A percentile compares a stretch with the other conserved stretches of the same genome.
phyloP scores from a whole-genome alignment of 1,140 invertebrate species.

The Nautilus pompilius region DNA sequence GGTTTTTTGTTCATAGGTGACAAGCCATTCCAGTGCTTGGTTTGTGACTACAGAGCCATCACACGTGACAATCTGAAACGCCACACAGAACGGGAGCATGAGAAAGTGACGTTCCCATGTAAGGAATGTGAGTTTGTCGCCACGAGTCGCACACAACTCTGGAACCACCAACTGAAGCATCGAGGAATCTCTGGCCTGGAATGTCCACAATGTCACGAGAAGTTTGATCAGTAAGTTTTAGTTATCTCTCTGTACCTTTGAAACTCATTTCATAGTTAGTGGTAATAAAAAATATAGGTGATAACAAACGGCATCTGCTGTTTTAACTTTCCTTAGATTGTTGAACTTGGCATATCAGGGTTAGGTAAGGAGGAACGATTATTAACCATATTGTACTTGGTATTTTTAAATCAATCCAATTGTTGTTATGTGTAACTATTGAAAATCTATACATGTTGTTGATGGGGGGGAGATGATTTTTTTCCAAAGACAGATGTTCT shows the following conservation, averaged over 20 bases:
- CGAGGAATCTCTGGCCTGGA: slow-evolving; percentile 36
- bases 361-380: too few relatives aligned
- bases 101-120: slow-evolving; percentile 42
- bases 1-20: slow-evolving; percentile 30
- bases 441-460: too few relatives aligned
- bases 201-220: slow-evolving; percentile 44
- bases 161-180: slow-evolving; percentile 51
- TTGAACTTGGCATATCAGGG: too few relatives aligned
- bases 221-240: slow-evolving; percentile 41
- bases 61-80: slow-evolving; percentile 42
- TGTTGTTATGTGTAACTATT: too few relatives aligned
- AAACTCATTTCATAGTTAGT: too few relatives aligned
- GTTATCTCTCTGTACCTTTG: background rate
- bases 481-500: too few relatives aligned
- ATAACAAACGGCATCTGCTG: background rate
- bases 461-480: too few relatives aligned
- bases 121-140: slow-evolving; percentile 46
- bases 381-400: too few relatives aligned
- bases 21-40: slow-evolving; percentile 41
- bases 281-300: background rate
- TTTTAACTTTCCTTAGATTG: background rate
- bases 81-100: slow-evolving; percentile 48
- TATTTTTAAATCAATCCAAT: too few relatives aligned
- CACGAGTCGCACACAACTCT: slow-evolving; percentile 37
- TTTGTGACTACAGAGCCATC: slow-evolving; percentile 40